Conservation (phyloP, 2,888 invertebrate genomes). For the Caenorhabditis sp. region DNA sequence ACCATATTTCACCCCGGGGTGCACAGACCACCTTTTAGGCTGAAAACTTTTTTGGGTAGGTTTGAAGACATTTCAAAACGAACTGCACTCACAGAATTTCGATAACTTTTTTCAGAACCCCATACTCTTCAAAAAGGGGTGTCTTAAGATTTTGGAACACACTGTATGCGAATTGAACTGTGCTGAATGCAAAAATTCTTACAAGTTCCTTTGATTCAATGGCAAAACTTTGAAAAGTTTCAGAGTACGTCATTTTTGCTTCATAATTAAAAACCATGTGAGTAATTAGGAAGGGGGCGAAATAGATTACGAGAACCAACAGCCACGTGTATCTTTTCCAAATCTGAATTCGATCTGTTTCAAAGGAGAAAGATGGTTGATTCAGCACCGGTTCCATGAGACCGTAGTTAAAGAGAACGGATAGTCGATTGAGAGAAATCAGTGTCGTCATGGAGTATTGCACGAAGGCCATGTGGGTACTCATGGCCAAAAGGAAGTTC, state of each 20-base stretch:
- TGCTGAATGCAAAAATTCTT: not conserved
- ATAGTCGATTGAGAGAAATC: slow-evolving; percentile 24
- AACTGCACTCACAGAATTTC: too few species aligned
- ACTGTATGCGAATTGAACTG: too few species aligned
- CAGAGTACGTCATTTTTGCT: not conserved
- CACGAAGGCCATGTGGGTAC: slow-evolving; percentile 36
- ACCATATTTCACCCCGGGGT: too few species aligned
- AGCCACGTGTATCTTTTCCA: slow-evolving; percentile 24
- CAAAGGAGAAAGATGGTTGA: too few species aligned
- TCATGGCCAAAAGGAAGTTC: slow-evolving; percentile 13
- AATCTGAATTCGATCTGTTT: not conserved
- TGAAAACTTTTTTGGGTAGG: too few species aligned
- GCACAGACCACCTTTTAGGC: too few species aligned
- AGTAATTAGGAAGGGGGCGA: slow-evolving; percentile 10
- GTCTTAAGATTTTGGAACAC: too few species aligned
- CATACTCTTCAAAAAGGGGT: too few species aligned
- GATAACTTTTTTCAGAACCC: too few species aligned
- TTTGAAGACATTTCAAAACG: too few species aligned
- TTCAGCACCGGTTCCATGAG: slow-evolving; percentile 16
- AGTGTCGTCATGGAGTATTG: slow-evolving; percentile 27
- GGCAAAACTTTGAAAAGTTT: not conserved
- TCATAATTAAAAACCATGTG: slow-evolving; percentile 18
- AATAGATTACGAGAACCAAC: not conserved
- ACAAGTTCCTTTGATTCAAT: not conserved
- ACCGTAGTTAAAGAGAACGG: slow-evolving; percentile 15